Conservation (phyloP, 2,113 vertebrate genomes). For the Corapipo altera region DNA sequence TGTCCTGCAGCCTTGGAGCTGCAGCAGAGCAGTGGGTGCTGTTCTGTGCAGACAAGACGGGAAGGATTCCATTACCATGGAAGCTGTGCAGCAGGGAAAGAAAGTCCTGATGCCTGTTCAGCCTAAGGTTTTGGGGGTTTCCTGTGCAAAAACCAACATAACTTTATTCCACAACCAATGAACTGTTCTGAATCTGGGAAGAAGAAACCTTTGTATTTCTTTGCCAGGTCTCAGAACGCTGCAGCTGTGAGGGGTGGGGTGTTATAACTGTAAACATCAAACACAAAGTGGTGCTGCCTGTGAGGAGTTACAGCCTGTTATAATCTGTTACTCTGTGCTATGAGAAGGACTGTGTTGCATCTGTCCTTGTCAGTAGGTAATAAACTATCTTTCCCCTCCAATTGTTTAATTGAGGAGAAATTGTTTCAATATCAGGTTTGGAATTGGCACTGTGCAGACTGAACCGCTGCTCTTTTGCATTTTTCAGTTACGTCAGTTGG, state of each 20-base stretch:
- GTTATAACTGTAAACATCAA: background rate
- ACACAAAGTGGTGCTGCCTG: fast-evolving
- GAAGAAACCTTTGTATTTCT: background rate
- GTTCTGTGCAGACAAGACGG: background rate
- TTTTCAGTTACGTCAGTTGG: background rate
- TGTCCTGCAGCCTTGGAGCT: background rate
- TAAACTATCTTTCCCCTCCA: background rate
- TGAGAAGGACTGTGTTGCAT: background rate
- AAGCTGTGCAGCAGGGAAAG: background rate
- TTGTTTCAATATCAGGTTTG: background rate
- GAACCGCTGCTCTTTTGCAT: background rate
- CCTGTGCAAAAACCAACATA: background rate
- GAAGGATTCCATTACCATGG: background rate
- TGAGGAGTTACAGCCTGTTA: background rate
- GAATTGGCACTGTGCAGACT: background rate
- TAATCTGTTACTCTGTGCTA: background rate
- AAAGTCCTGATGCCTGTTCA: background rate
- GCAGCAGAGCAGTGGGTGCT: background rate
- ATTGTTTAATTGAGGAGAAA: background rate
- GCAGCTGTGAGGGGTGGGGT: background rate
- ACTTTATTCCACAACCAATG: background rate
- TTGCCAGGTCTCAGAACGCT: background rate
- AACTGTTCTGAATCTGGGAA: background rate
- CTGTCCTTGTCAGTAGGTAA: background rate
- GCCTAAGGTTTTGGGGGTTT: background rate